phyloP scores from a whole-genome alignment of 2,888 invertebrate species.

The Perizoma flavofasciatum region DNA sequence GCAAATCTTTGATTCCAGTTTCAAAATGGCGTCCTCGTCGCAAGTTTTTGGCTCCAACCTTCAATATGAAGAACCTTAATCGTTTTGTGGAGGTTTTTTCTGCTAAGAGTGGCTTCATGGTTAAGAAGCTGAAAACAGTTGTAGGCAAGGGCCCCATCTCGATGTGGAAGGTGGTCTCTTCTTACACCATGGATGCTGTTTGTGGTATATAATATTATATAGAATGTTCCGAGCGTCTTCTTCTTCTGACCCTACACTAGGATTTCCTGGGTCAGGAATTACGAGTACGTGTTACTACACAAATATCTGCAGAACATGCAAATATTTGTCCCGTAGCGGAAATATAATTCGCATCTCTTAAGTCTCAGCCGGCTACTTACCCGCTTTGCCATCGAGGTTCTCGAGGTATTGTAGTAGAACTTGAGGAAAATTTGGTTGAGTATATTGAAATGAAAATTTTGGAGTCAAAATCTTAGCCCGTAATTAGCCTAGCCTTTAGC shows the following conservation, averaged over 20 bases:
- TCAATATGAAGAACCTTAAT: constrained; percentile 47
- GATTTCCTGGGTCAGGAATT: no score
- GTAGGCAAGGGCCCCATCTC: constrained; percentile 31
- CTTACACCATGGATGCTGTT: constrained; percentile 45
- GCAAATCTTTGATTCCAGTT: constrained; percentile 36
- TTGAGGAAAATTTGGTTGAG: no score
- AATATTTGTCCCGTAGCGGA: no score
- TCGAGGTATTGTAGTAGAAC: no score
- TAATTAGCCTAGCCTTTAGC: no score
- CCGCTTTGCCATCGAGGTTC: no score
- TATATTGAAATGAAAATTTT: no score
- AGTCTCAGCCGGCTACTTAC: constrained; percentile 16
- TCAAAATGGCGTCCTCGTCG: constrained; percentile 57
- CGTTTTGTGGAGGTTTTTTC: constrained; percentile 47
- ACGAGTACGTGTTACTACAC: no score
- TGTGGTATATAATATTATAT: constrained; percentile 34
- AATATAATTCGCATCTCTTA: no score
- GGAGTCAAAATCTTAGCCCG: no score
- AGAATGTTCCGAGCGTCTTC: background rate
- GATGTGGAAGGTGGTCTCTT: constrained; percentile 38
- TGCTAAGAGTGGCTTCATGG: constrained; percentile 40
- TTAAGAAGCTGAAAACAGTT: constrained; percentile 23
- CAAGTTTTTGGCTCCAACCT: constrained; percentile 48
- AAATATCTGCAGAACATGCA: no score
- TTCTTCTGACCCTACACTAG: constrained; percentile 25